Evolutionary conservation across 2,113 vertebrate genomes (phyloP).

Genomic region (Corythoichthys intestinalis): DNA sequence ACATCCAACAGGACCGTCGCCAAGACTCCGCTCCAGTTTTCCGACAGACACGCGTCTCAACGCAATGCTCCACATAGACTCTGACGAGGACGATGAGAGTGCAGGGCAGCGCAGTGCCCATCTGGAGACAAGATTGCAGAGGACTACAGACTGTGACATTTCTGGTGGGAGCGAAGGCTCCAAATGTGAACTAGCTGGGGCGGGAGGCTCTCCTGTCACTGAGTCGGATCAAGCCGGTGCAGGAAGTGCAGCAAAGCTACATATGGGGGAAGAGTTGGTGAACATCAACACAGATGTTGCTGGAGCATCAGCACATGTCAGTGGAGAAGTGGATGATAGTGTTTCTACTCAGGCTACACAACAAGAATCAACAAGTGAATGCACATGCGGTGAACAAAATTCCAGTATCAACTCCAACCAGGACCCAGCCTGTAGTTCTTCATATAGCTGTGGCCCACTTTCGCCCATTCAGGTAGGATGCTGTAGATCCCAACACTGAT

Average conservation of each 20-base stretch:
- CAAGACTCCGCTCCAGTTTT: slow-evolving; percentile 92
- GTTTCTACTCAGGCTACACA: background rate
- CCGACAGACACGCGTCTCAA: slow-evolving; percentile 92
- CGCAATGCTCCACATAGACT: slow-evolving; percentile 96
- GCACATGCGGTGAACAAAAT: slow-evolving; percentile 14
- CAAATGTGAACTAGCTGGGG: slow-evolving; percentile 13
- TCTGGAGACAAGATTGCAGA: slow-evolving; percentile 16
- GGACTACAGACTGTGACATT: slow-evolving; percentile 4
- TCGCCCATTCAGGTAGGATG: slow-evolving; percentile 63
- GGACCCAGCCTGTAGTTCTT: slow-evolving; percentile 61
- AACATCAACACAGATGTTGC: background rate
- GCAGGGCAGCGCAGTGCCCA: slow-evolving; percentile 36
- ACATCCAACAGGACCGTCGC: slow-evolving; percentile 72
- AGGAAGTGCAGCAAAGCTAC: slow-evolving; percentile 4
- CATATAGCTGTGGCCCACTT: slow-evolving; percentile 68
- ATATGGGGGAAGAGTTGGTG: slow-evolving; percentile 1
- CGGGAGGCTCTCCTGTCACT: slow-evolving; percentile 16
- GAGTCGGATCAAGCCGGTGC: slow-evolving; percentile 5
- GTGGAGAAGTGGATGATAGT: slow-evolving; percentile 5
- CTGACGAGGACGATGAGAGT: slow-evolving; percentile 86
- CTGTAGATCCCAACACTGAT: background rate
- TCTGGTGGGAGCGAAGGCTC: background rate
- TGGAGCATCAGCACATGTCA: slow-evolving; percentile 13
- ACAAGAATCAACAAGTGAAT: slow-evolving; percentile 14
- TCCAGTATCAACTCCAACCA: slow-evolving; percentile 44